phyloP scores from a whole-genome alignment of 2,888 invertebrate species.

The Tiphia femorata region DNA sequence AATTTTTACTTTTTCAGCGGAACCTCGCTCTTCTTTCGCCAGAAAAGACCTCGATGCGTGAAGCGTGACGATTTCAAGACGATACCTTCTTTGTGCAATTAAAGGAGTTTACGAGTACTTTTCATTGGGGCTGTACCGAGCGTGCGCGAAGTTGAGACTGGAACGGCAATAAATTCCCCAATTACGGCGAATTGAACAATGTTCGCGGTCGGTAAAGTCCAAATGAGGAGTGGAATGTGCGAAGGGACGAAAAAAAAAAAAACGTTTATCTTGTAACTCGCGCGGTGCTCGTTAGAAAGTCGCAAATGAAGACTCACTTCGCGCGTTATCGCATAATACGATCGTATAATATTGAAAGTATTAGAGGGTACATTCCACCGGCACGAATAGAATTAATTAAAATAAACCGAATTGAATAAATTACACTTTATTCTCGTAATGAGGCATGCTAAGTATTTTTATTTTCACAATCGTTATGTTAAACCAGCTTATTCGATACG shows the following conservation, averaged over 20 bases:
- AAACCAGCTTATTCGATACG: too few relatives aligned
- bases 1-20: neutral
- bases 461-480: too few relatives aligned
- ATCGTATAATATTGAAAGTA: too few relatives aligned
- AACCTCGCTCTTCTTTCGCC: constrained; percentile 8
- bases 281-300: neutral
- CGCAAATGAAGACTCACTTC: neutral
- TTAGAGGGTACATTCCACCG: too few relatives aligned
- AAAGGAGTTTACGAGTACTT: constrained; percentile 23
- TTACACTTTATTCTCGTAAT: neutral
- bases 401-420: neutral
- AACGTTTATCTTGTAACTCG: constrained; percentile 19
- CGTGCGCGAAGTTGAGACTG: constrained; percentile 26
- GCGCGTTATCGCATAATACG: neutral
- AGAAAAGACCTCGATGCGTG: constrained; percentile 16
- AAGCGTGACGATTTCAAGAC: constrained; percentile 31
- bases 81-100: constrained; percentile 29
- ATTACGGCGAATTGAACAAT: constrained; percentile 47
- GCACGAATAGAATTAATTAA: too few relatives aligned
- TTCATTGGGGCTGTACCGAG: constrained; percentile 29
- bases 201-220: constrained; percentile 7
- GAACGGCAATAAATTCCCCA: constrained; percentile 45
- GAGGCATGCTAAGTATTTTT: too few relatives aligned
- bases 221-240: neutral
- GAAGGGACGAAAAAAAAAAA: constrained; percentile 17